phyloP scores from a whole-genome alignment of 2,797 vertebrate genomes.

The Hirundo rustica region DNA sequence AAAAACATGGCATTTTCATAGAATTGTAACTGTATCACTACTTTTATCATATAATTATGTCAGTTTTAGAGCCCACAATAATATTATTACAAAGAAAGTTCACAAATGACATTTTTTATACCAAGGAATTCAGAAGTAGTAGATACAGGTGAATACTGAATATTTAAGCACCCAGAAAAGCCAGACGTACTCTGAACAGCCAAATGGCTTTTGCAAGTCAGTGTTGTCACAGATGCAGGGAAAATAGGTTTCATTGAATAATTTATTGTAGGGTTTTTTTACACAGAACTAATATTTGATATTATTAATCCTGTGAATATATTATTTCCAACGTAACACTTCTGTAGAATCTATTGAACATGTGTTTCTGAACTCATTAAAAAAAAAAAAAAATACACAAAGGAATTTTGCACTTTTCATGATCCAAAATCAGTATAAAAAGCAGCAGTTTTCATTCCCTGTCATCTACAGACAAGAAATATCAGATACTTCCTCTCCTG shows the following conservation, averaged over 20 bases:
- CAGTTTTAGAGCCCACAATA: neutral
- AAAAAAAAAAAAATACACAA: neutral
- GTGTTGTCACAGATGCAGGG: neutral
- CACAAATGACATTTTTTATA: neutral
- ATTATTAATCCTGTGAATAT: neutral
- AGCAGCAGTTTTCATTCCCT: neutral
- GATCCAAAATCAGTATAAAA: neutral
- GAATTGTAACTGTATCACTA: neutral
- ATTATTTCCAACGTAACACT: neutral
- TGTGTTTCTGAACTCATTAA: neutral
- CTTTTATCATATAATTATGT: neutral
- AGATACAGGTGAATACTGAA: neutral
- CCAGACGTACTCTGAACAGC: neutral
- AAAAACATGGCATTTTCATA: neutral
- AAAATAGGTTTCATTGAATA: neutral
- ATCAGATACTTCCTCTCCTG: neutral
- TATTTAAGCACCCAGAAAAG: neutral
- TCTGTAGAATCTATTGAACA: neutral
- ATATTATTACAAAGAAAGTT: neutral
- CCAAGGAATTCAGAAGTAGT: neutral
- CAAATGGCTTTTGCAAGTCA: neutral
- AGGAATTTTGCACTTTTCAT: neutral
- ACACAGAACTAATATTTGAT: neutral
- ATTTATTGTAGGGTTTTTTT: neutral
- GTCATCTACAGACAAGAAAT: neutral